Evolutionary conservation across 2,797 vertebrate genomes (phyloP).

Genomic region (Apodemus agrarius): DNA sequence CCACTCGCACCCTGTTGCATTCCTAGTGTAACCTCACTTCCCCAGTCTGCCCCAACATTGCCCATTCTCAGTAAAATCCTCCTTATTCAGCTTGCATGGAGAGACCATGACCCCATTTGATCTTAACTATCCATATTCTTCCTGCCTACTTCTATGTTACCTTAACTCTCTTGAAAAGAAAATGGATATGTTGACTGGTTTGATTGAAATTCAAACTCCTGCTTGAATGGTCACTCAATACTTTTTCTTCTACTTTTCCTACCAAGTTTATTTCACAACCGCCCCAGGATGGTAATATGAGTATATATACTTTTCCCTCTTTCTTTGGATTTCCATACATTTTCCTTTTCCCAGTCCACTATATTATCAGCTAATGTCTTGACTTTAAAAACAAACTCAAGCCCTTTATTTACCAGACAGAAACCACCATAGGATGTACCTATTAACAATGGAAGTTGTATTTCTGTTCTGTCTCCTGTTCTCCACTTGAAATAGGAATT

Average conservation of each 20-base stretch:
- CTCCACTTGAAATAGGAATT: neutral
- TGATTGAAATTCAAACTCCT: neutral
- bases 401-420: neutral
- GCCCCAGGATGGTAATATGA: neutral
- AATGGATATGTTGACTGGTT: neutral
- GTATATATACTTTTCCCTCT: neutral
- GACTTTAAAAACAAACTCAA: neutral
- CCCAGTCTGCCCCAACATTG: neutral
- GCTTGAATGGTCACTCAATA: neutral
- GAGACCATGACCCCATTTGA: neutral
- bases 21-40: too few relatives aligned
- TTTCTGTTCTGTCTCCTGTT: neutral
- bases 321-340: neutral
- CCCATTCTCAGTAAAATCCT: neutral
- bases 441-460: neutral
- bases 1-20: fast-evolving
- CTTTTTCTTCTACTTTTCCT: neutral
- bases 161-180: neutral
- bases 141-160: neutral
- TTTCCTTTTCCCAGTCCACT: neutral
- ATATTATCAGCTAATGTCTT: neutral
- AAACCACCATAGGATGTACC: neutral
- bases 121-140: neutral
- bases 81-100: neutral
- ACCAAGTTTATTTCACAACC: neutral